Evolutionary conservation across 1,140 invertebrate species (phyloP).

Genomic region (Meloidogyne floridensis): DNA sequence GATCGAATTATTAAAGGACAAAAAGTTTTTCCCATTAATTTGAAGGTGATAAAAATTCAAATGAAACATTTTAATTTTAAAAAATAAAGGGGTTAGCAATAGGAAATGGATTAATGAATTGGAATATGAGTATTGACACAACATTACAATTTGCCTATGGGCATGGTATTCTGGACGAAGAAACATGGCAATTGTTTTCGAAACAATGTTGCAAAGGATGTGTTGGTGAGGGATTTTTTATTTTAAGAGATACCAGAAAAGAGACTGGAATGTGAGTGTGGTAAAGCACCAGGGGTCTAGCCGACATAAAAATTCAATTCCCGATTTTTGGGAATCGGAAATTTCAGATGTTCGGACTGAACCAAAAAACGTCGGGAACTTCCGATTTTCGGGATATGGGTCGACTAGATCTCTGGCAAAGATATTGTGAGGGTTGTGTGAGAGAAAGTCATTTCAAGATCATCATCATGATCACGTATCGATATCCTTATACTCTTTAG

Average conservation of each 20-base stretch:
- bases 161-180: constrained; percentile 58
- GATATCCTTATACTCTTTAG: too few species aligned
- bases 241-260: too few species aligned
- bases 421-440: too few species aligned
- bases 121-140: constrained; percentile 45
- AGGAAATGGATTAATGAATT: constrained; percentile 28
- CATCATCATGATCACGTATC: too few species aligned
- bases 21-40: constrained; percentile 12
- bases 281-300: too few species aligned
- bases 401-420: too few species aligned
- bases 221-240: background rate
- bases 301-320: too few species aligned
- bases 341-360: too few species aligned
- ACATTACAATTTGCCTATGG: constrained; percentile 48
- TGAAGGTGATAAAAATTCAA: constrained; percentile 12
- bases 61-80: background rate
- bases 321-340: too few species aligned
- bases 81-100: constrained; percentile 23
- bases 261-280: background rate
- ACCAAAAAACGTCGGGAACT: too few species aligned
- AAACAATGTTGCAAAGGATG: constrained; percentile 46
- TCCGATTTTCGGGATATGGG: too few species aligned
- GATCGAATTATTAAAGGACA: constrained; percentile 60
- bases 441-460: too few species aligned
- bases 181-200: constrained; percentile 50